Conservation (phyloP, 2,113 vertebrate genomes). For the human (Homo sapiens) region GRCh38 chr2:107045501-107046000, state of each 20-base stretch:
- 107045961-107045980: not conserved
- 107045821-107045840: not conserved
- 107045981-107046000: not conserved
- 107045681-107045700: not conserved
- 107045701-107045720: not conserved
- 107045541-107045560: not conserved
- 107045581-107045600: not conserved
- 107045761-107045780: not conserved
- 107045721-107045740: not conserved
- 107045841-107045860: not conserved
- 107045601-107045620: not conserved
- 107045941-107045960: not conserved
- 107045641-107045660: not conserved
- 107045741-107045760: not conserved
- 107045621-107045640: not conserved
- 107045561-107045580: not conserved
- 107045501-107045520: not conserved
- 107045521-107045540: not conserved
- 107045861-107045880: not conserved
- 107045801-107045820: not conserved
- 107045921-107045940: not conserved
- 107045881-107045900: not conserved
- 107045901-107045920: not conserved
- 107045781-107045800: not conserved
- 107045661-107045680: not conserved